Evolutionary conservation across 1,140 invertebrate genomes (phyloP).

Genomic region (Lerema accius): DNA sequence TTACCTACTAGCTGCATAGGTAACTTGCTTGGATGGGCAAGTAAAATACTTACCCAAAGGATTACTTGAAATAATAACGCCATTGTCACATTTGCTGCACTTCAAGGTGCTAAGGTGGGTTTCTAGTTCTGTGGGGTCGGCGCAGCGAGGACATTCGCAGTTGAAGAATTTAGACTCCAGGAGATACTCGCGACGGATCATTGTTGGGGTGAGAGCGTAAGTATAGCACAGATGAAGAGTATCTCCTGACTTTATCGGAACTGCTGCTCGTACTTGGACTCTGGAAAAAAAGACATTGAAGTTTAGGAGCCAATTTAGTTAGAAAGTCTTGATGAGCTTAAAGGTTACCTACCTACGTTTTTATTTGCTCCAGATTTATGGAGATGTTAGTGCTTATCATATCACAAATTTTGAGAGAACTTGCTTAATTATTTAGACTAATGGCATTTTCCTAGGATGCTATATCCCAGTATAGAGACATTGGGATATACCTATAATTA

Average conservation of each 20-base stretch:
- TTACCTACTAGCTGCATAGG: no score
- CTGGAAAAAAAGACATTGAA: no score
- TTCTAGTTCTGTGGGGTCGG: conserved; percentile 89
- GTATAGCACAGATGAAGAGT: conserved; percentile 89
- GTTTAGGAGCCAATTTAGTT: no score
- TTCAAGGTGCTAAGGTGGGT: conserved; percentile 90
- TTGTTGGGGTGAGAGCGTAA: conserved; percentile 89
- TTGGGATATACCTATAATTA: no score
- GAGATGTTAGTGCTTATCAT: no score
- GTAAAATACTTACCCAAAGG: conserved; percentile 84
- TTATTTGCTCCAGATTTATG: no score
- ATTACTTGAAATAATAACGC: conserved; percentile 85
- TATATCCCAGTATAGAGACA: no score
- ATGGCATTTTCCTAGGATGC: no score
- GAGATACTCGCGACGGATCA: conserved; percentile 87
- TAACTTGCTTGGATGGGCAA: background rate
- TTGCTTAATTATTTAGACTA: no score
- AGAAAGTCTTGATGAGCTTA: no score
- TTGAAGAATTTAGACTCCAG: conserved; percentile 90
- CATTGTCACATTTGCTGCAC: conserved; percentile 89
- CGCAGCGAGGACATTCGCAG: conserved; percentile 88
- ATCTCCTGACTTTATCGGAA: conserved; percentile 85
- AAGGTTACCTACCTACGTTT: no score
- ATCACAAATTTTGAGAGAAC: no score
- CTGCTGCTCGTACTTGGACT: conserved; percentile 87